Base-by-base conservation (phyloP, 1,140 invertebrate genomes). In the Theocolax elegans region DNA sequence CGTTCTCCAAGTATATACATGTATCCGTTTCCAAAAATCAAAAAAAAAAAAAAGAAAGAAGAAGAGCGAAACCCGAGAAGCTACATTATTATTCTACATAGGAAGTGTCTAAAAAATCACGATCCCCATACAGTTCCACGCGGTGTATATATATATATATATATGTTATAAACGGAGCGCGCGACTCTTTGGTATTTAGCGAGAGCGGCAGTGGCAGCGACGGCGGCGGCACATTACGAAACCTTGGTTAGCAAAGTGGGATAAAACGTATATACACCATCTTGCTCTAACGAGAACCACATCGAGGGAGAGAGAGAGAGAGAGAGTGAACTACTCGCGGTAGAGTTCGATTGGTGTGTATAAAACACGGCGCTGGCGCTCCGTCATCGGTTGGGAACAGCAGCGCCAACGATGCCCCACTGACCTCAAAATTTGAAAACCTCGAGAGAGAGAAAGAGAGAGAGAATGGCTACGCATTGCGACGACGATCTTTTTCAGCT, bases 351-450 rank as follows among this genome's bases (percentile, higher is more conserved):
- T 63, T 63, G 60, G 44, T 49, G 44, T 35, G 60, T 19, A 44
- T 35, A 10, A 6, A 10, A 4, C 10, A 10, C 10, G 31, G 4
- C 15, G 42, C 51, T 54, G 51, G 51, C 51, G 51, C 51, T 54
- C 51, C 51, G 51, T 54, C 29, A 54, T 54, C 51, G 51, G 27
- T 9, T 8, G 15, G 54, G 25, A 68, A 49, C 46, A 13, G 19
- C 56, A 44, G 58, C 31, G 49, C 62, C 21, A 19, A 10, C 66
- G 56, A 59, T 73, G 67, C 38, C 64, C 62, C 66, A 66, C 64
- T 63, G 72, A 48, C 62, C 60, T 70, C 75, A 77, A 58, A 76
- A 74, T 70, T 71, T 60, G 71, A 72, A 77, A 71, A 54, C 51
- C 49, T 54, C 58, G 48, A 56, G 72, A 74, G 59, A 67, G 74